phyloP scores from a whole-genome alignment of 2,797 vertebrate species.

The Delichon dasypus region DNA sequence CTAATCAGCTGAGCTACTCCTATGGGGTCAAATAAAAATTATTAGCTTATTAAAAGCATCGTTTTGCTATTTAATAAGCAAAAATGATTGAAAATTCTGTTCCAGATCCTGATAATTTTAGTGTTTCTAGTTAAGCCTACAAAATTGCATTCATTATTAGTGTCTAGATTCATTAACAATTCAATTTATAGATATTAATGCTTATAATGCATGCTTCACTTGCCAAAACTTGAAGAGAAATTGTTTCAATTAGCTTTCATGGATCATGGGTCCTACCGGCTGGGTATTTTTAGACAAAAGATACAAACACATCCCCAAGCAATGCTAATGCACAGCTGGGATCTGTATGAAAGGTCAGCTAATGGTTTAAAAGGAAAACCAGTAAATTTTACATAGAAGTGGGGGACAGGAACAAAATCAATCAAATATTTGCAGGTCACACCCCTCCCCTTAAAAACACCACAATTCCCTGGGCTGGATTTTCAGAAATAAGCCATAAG shows the following conservation, averaged over 20 bases:
- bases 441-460: neutral
- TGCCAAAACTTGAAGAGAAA: constrained; percentile 85
- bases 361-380: constrained; percentile 73
- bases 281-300: constrained; percentile 84
- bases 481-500: neutral
- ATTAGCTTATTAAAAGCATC: constrained; percentile 85
- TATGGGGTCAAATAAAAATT: constrained; percentile 83
- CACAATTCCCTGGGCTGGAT: constrained; percentile 2
- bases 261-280: constrained; percentile 80
- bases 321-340: constrained; percentile 80
- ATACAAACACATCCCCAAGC: constrained; percentile 81
- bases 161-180: constrained; percentile 87
- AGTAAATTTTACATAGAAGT: constrained; percentile 70
- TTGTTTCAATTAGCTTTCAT: constrained; percentile 86
- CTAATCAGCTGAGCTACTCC: constrained; percentile 80
- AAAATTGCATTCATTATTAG: constrained; percentile 86
- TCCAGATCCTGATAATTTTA: constrained; percentile 82
- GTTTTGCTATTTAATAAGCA: constrained; percentile 83
- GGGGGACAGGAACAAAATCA: constrained; percentile 47
- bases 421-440: constrained; percentile 65
- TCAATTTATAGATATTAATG: constrained; percentile 87
- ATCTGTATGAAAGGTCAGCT: constrained; percentile 76
- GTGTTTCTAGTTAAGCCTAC: constrained; percentile 83
- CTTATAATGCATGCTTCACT: constrained; percentile 83
- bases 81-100: constrained; percentile 84